A percentile compares a stretch with the other conserved stretches of the same genome.
These are phyloP conservation scores for Drosophila fungiperda DNA, from an alignment of 2,888 invertebrate species.

Conservation along the genomic window DNA sequence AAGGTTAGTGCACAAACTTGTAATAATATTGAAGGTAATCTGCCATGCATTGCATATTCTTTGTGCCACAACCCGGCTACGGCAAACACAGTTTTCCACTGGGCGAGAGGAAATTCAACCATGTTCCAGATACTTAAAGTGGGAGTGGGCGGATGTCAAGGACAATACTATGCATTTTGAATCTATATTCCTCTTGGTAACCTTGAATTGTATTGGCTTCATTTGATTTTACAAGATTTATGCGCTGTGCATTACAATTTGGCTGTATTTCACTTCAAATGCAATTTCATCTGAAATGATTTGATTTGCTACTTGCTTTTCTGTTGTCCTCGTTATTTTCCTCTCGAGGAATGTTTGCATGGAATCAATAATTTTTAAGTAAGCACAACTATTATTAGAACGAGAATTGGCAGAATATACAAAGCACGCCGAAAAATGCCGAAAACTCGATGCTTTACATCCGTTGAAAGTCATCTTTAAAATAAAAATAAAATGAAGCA, in stretches of 20 bases:
- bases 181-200: background rate
- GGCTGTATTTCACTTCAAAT: constrained; percentile 21
- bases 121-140: constrained; percentile 10
- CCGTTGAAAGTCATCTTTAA: background rate
- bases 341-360: constrained; percentile 3
- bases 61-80: constrained; percentile 8
- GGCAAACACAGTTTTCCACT: constrained; percentile 18
- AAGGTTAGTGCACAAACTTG: constrained; percentile 17
- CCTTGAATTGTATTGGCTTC: constrained; percentile 3
- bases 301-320: background rate
- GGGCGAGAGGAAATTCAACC: constrained; percentile 47
- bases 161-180: too few species aligned
- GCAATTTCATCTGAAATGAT: constrained; percentile 33
- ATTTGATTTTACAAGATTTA: constrained; percentile 18
- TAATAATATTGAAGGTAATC: constrained; percentile 16
- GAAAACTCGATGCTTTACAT: background rate
- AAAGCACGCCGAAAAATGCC: background rate
- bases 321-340: background rate
- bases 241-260: constrained; percentile 1
- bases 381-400: background rate
- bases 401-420: background rate
- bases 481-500: background rate
- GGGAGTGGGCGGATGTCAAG: background rate
- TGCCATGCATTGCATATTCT: constrained; percentile 26
- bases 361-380: background rate